A percentile compares a stretch with the other conserved stretches of the same genome.
Evolutionary conservation across 2,797 vertebrate species (phyloP).

Genomic region (Thripadectes ignobilis): DNA sequence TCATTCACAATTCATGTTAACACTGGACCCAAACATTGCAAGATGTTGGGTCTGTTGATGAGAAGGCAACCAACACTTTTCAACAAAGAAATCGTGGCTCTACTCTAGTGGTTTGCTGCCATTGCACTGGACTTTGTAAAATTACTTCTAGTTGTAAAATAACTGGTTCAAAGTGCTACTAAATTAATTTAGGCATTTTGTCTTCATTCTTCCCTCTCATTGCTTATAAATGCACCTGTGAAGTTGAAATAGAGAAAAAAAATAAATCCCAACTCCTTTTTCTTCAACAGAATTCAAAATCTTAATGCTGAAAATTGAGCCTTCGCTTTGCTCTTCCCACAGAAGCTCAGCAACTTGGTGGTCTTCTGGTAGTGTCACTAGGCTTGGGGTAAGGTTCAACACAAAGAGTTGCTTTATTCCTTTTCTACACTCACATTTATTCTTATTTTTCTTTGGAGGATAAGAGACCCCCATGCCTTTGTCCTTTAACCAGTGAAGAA

Average conservation of each 20-base stretch:
- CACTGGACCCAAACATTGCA: background rate
- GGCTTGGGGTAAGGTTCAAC: background rate
- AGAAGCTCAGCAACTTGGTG: background rate
- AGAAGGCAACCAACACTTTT: background rate
- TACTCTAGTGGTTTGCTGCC: background rate
- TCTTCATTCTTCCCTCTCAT: background rate
- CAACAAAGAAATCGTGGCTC: background rate
- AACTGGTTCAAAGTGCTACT: background rate
- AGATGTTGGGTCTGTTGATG: background rate
- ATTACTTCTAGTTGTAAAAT: background rate
- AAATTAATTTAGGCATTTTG: background rate
- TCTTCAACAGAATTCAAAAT: background rate
- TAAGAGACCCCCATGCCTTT: background rate
- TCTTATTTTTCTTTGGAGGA: background rate
- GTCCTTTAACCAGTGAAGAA: background rate
- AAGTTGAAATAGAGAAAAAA: background rate
- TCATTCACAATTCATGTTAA: slow-evolving; percentile 62
- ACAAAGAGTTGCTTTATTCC: background rate
- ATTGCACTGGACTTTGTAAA: background rate
- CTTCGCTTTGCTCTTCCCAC: background rate
- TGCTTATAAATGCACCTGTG: background rate
- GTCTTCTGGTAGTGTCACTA: background rate
- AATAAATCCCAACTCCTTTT: background rate
- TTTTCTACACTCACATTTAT: background rate
- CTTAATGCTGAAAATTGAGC: background rate